Conservation (phyloP, 2,888 invertebrate genomes). For the Elegia similella region DNA sequence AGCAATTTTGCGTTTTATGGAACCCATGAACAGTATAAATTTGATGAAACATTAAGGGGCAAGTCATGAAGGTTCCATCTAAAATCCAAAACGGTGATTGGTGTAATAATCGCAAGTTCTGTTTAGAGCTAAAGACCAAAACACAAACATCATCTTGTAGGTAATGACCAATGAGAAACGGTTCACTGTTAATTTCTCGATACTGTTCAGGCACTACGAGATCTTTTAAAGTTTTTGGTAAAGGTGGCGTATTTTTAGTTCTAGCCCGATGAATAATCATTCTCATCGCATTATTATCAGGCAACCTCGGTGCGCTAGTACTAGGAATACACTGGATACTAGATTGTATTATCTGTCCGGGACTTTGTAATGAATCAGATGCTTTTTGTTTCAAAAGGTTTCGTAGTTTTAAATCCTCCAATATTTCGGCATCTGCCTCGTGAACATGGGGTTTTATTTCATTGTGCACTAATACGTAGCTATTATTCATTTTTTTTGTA, state of each 20-base stretch:
- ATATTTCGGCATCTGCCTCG: slow-evolving; percentile 5
- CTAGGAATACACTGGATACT: slow-evolving; percentile 4
- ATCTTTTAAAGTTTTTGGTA: slow-evolving; percentile 1
- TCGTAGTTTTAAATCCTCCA: neutral
- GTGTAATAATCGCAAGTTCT: neutral
- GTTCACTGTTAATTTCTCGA: neutral
- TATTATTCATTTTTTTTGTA: slow-evolving; percentile 4
- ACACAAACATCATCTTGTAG: neutral
- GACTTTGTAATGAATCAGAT: no score
- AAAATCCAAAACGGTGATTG: slow-evolving; percentile 1
- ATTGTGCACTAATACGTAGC: neutral
- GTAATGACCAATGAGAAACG: neutral
- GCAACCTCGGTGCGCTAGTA: neutral
- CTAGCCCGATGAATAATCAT: slow-evolving; percentile 1
- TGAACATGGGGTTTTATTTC: slow-evolving; percentile 2
- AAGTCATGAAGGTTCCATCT: neutral
- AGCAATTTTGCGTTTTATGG: no score
- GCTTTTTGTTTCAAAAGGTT: slow-evolving; percentile 3
- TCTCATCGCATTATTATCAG: neutral
- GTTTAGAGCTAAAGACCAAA: neutral
- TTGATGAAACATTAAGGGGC: neutral
- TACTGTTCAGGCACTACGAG: neutral
- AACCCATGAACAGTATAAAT: no score
- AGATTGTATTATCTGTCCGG: no score
- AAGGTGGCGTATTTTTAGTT: slow-evolving; percentile 1